Conservation (phyloP, 1,140 invertebrate genomes). For the Drosophila eugracilis region DNA sequence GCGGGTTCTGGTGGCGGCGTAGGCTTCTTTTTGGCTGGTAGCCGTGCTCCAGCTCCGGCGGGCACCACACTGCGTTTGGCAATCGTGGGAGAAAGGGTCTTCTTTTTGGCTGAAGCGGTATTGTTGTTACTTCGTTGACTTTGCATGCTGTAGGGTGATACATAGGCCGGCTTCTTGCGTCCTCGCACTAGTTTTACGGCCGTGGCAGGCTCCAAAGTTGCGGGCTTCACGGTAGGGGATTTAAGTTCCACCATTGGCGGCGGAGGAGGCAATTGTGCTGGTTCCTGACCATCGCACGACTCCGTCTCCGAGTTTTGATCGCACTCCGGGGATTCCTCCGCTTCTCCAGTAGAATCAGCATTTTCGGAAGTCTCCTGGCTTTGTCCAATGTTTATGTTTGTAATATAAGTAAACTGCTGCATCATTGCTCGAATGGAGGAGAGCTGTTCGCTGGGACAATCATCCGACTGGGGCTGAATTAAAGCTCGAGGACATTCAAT, state of each 20-base stretch:
- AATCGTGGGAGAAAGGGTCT: conserved; percentile 61
- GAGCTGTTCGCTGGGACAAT: conserved; percentile 86
- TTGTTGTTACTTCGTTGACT: conserved; percentile 73
- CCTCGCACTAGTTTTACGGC: conserved; percentile 90
- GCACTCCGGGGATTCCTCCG: conserved; percentile 78
- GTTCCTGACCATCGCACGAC: conserved; percentile 69
- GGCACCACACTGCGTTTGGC: conserved; percentile 59
- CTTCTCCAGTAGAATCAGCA: conserved; percentile 57
- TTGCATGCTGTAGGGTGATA: conserved; percentile 86
- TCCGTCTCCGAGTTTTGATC: conserved; percentile 86
- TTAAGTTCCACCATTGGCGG: conserved; percentile 12
- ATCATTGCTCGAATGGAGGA: conserved; percentile 81
- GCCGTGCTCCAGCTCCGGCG: neutral
- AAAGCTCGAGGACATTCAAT: conserved; percentile 65
- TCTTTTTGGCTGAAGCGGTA: conserved; percentile 55
- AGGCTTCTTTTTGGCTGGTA: conserved; percentile 56
- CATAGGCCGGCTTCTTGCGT: conserved; percentile 90
- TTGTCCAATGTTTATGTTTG: conserved; percentile 55
- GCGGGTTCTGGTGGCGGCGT: conserved; percentile 16
- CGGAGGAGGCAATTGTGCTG: conserved; percentile 23
- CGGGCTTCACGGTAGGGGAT: conserved; percentile 8
- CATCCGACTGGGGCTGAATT: conserved; percentile 71
- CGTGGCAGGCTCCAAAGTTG: conserved; percentile 58
- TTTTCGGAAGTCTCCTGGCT: conserved; percentile 51
- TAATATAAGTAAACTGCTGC: conserved; percentile 73